Evolutionary conservation across 2,113 vertebrate species (phyloP), one percentile per base, ranked within the genome.

Genomic region (Neoarius graeffei): DNA sequence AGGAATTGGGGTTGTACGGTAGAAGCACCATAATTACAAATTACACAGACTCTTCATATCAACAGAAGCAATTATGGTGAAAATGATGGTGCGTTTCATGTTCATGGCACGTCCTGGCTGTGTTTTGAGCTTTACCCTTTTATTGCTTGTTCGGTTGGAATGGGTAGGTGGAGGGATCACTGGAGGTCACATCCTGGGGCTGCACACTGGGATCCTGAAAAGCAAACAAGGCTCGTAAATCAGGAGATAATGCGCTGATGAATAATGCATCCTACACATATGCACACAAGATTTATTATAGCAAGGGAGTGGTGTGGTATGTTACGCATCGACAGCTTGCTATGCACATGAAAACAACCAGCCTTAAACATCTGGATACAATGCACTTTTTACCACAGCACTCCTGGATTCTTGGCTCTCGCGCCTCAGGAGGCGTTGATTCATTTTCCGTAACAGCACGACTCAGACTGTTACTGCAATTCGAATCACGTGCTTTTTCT

Each of bases 61-160:
- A 3, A 15, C 3, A 57, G 56, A 57, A 60, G 4, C 17, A 19
- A 15, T 60, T 42, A 42, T 42, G 42, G 42, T 42, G 42, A 42
- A 60, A 25, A 64, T 30, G 27, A 57, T 3, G 11, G 4, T 57
- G n/a, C 35, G 76, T 15, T 80, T 4, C n/a, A 23, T 3, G 3
- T 23, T 42, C 19, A 74, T 9, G 11, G n/a, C 64, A 66, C 4
- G 9, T 9, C 20, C 11, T 30, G 66, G 4, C 4, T 27, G n/a
- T 14, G 66, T 30, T 13, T 30, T 2, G 14, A 35, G 35, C 42
- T 11, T 74, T 50, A 74, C 71, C 71, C 71, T 74, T 94, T 95
- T 95, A 96, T 96, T 97, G 99, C 96, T 99, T 99, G 96, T 96
- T 97, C 94, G 97, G 97, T 93, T 98, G 98, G 95, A 96, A 97